Evolutionary conservation across 2,113 vertebrate genomes (phyloP).

Genomic region (Lepidothrix coronata): DNA sequence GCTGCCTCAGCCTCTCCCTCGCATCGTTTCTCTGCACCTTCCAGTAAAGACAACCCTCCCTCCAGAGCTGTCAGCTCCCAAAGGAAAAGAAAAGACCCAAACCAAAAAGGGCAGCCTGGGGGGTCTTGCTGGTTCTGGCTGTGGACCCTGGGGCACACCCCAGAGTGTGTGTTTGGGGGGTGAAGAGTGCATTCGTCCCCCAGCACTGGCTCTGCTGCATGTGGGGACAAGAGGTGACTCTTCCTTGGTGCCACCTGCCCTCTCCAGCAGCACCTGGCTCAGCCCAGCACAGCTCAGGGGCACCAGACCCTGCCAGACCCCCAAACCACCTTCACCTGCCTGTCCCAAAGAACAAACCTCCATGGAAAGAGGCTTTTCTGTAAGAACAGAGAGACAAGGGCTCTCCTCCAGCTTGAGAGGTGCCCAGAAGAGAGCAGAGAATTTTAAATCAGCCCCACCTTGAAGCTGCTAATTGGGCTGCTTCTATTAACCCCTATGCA

Average conservation of each 20-base stretch:
- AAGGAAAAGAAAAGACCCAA: not conserved
- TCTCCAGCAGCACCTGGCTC: rapidly evolving
- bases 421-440: not conserved
- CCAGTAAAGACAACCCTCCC: rapidly evolving
- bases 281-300: not conserved
- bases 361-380: not conserved
- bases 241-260: not conserved
- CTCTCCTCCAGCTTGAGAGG: not conserved
- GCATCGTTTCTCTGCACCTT: rapidly evolving
- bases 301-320: not conserved
- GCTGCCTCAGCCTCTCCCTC: not conserved
- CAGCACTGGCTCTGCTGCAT: rapidly evolving
- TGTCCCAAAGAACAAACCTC: not conserved
- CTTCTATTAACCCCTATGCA: not conserved
- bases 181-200: no score
- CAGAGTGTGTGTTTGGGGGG: not conserved
- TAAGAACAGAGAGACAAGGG: not conserved
- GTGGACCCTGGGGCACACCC: not conserved
- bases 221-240: no score
- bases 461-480: not conserved
- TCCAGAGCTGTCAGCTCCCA: not conserved
- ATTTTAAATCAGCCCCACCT: not conserved
- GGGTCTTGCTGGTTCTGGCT: no score
- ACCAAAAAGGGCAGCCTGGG: not conserved
- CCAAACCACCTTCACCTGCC: not conserved